A percentile compares a stretch with the other conserved stretches of the same genome.
Evolutionary conservation across 2,888 invertebrate genomes (phyloP).

Genomic region (Holacanthella duospinosa): DNA sequence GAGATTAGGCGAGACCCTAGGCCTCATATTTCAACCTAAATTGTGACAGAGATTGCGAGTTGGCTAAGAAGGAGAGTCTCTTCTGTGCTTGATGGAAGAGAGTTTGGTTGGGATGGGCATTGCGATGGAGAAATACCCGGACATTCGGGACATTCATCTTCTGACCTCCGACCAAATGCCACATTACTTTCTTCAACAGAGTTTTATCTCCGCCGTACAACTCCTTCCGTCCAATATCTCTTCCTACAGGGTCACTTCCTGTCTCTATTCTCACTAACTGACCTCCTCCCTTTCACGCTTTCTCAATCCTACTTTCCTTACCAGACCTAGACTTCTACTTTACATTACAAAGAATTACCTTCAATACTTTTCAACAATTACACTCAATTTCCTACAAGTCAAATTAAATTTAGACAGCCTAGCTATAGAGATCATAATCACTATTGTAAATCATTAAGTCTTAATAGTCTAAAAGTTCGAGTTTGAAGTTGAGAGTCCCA

Average conservation of each 20-base stretch:
- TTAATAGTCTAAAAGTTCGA: no score
- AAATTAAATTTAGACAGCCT: no score
- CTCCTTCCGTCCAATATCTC: not conserved
- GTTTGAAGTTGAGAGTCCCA: no score
- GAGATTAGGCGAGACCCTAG: slow-evolving; percentile 21
- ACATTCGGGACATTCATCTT: slow-evolving; percentile 20
- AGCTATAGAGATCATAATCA: no score
- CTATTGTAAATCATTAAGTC: no score
- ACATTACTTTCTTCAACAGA: slow-evolving; percentile 16
- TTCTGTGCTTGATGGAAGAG: not conserved
- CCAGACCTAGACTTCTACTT: no score
- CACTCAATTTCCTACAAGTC: no score
- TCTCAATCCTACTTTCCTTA: no score
- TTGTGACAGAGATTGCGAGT: slow-evolving; percentile 27
- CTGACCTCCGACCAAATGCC: slow-evolving; percentile 19
- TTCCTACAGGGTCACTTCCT: not conserved
- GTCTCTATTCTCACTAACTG: no score
- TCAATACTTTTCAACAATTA: no score
- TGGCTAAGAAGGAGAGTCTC: not conserved
- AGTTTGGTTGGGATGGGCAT: not conserved
- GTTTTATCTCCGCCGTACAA: not conserved
- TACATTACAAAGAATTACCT: no score
- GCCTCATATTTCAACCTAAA: slow-evolving; percentile 25
- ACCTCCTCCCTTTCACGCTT: no score
- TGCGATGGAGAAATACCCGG: not conserved